These are phyloP conservation scores for Globia sparganii DNA, from an alignment of 2,888 invertebrate species.

Conservation along the genomic window DNA sequence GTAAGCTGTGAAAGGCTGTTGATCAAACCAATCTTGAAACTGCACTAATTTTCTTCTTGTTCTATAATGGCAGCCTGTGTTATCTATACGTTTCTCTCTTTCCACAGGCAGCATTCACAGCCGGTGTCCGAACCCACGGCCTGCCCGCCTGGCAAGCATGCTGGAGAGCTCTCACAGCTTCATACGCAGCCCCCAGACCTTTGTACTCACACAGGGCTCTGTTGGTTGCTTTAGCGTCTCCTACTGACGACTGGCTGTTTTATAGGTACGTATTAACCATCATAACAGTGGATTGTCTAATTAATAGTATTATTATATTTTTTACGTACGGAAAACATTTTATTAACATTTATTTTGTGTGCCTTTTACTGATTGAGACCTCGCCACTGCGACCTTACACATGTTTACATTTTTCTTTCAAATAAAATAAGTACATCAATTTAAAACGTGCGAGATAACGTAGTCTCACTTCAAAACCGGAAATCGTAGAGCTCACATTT, in stretches of 20 bases:
- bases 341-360: too few species aligned
- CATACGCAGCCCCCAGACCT: conserved; percentile 93
- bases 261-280: conserved; percentile 93
- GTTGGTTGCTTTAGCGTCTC: conserved; percentile 93
- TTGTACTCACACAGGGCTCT: conserved; percentile 86
- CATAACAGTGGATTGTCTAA: too few species aligned
- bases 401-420: too few species aligned
- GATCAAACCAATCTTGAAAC: not conserved
- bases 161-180: conserved; percentile 93
- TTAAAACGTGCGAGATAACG: too few species aligned
- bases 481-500: too few species aligned
- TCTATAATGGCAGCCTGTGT: not conserved
- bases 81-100: not conserved
- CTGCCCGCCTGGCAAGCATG: conserved; percentile 94
- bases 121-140: conserved; percentile 93
- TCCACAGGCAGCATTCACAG: conserved; percentile 86
- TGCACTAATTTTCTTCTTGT: not conserved
- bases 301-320: too few species aligned
- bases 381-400: too few species aligned
- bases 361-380: too few species aligned
- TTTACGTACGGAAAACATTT: too few species aligned
- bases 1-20: not conserved
- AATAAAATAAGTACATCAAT: too few species aligned
- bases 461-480: too few species aligned
- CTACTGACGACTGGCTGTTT: conserved; percentile 95